Evolutionary conservation across 2,113 vertebrate species (phyloP).

Genomic region (Pterophyllum scalare): DNA sequence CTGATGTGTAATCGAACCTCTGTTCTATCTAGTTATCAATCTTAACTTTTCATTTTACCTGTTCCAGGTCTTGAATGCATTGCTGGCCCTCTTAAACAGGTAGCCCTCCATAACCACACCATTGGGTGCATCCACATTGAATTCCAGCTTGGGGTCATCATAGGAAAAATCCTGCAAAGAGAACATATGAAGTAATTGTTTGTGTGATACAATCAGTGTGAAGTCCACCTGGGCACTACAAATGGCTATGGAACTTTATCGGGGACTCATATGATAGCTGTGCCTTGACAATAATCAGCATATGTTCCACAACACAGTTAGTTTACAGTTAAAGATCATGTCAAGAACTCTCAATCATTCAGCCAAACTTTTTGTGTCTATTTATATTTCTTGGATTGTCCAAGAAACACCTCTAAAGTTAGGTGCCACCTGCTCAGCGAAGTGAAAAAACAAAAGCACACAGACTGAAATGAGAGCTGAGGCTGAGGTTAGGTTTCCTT

Average conservation of each 20-base stretch:
- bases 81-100: conserved; percentile 84
- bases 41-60: conserved; percentile 61
- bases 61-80: conserved; percentile 85
- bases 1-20: not conserved
- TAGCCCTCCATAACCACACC: conserved; percentile 86
- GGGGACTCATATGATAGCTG: not conserved
- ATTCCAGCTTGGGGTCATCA: conserved; percentile 81
- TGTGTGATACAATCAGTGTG: not conserved
- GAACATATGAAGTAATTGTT: not conserved
- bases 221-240: not conserved
- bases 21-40: not conserved
- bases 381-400: not conserved
- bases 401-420: not conserved
- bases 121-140: conserved; percentile 82
- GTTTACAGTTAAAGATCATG: not conserved
- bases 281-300: not conserved
- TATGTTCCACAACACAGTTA: not conserved
- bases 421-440: conserved; percentile 30
- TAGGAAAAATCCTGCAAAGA: conserved; percentile 78
- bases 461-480: not conserved
- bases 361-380: not conserved
- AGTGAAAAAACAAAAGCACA: conserved; percentile 11
- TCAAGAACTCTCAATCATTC: not conserved
- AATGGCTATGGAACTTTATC: not conserved
- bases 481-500: conserved; percentile 43